Conservation (phyloP, 2,797 vertebrate genomes). For the Ctenopoma kingsleyae region DNA sequence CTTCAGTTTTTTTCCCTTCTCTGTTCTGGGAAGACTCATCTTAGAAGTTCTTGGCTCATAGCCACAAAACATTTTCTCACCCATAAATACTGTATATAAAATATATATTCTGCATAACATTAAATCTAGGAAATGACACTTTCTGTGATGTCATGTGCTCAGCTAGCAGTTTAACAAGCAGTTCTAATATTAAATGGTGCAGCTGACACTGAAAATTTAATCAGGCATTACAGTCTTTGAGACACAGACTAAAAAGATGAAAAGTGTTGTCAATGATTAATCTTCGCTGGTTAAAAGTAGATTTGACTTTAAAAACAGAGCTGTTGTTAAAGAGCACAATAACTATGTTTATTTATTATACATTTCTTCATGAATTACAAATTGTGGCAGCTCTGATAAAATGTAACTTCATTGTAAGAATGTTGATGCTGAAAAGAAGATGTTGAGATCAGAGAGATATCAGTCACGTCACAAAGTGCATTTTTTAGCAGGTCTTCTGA, state of each 20-base stretch:
- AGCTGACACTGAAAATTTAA: constrained; percentile 25
- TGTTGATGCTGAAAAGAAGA: neutral
- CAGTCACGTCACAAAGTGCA: neutral
- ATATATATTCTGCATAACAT: constrained; percentile 34
- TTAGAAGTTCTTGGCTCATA: constrained; percentile 42
- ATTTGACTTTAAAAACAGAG: constrained; percentile 3
- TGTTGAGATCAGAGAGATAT: neutral
- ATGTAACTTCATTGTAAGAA: neutral
- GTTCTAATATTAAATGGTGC: constrained; percentile 27
- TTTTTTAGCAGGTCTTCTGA: neutral
- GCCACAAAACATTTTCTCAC: constrained; percentile 44
- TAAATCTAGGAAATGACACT: constrained; percentile 15
- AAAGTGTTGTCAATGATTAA: constrained; percentile 3
- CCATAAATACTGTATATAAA: constrained; percentile 62
- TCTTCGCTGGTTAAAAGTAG: neutral
- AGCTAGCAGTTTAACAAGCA: constrained; percentile 27
- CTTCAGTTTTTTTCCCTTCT: constrained; percentile 1
- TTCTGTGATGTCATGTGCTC: constrained; percentile 17
- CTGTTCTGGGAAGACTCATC: constrained; percentile 20
- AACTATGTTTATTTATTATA: neutral
- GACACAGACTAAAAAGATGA: constrained; percentile 11
- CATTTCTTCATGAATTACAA: neutral
- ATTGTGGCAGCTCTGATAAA: neutral
- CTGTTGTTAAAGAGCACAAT: neutral
- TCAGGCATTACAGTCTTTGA: constrained; percentile 15